Percentiles rank a stretch among this genome's conserved stretches.
Conservation (phyloP, 2,888 invertebrate species). For the Xanthia icteritia region DNA sequence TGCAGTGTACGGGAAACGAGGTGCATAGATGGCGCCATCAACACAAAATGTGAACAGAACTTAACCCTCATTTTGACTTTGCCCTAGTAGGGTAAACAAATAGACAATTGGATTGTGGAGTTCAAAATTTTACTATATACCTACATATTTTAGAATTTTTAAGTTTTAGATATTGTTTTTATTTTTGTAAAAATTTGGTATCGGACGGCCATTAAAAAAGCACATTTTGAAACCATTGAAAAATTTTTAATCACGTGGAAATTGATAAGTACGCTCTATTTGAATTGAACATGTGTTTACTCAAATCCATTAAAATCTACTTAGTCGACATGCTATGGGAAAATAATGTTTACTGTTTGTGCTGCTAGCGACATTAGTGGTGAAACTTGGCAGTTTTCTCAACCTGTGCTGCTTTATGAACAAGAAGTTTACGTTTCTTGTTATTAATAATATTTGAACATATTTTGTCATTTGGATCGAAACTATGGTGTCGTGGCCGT, state of each 20-base stretch:
- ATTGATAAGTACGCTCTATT: background rate
- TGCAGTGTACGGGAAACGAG: background rate
- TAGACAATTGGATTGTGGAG: background rate
- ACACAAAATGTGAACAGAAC: background rate
- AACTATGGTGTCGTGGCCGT: too few species aligned
- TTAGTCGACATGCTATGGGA: too few species aligned
- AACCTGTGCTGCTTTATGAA: too few species aligned
- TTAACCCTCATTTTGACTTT: background rate
- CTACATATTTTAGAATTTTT: too few species aligned
- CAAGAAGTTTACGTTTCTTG: background rate
- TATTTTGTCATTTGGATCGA: background rate
- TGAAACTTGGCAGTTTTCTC: background rate
- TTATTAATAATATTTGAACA: background rate
- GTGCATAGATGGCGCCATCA: background rate
- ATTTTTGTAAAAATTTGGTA: too few species aligned
- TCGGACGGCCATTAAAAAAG: too few species aligned
- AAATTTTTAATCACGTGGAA: background rate
- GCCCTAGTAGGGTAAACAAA: background rate
- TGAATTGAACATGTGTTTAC: background rate
- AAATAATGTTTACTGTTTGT: background rate
- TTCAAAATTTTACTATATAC: background rate
- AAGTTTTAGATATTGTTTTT: too few species aligned
- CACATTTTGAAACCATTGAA: too few species aligned
- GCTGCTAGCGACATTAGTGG: background rate
- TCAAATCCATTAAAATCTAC: background rate